These are phyloP conservation scores for Ramphastos sulfuratus DNA, from an alignment of 2,113 vertebrate species.

Conservation along the genomic window DNA sequence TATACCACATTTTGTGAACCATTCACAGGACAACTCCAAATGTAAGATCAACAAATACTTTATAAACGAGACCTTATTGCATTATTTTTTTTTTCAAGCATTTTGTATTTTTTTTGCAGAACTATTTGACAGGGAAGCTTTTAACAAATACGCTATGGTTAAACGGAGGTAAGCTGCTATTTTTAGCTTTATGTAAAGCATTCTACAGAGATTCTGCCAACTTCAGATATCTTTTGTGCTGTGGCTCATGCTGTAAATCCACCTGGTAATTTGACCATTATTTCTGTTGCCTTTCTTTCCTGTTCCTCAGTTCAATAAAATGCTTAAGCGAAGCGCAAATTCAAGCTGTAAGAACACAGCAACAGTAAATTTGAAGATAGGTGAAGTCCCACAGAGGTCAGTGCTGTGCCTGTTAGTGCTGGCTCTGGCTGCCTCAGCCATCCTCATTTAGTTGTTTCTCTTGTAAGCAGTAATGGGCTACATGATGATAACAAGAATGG, in stretches of 20 bases:
- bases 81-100: background rate
- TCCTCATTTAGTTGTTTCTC: background rate
- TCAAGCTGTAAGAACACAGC: background rate
- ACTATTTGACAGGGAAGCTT: background rate
- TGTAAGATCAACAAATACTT: background rate
- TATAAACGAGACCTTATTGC: background rate
- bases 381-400: background rate
- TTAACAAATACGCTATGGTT: background rate
- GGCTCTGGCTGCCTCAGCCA: background rate
- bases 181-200: background rate
- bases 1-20: background rate
- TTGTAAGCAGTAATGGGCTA: rapidly evolving
- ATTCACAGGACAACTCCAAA: background rate
- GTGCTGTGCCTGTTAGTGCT: background rate
- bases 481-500: rapidly evolving
- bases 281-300: background rate
- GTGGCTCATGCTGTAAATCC: background rate
- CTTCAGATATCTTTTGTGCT: background rate
- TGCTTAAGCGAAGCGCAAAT: background rate
- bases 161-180: background rate
- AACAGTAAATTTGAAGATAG: background rate
- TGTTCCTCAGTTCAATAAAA: background rate
- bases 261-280: background rate
- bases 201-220: background rate
- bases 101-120: background rate